Evolutionary conservation across 2,113 vertebrate genomes (phyloP), one percentile per base, ranked within the genome.

Genomic region (Dipodomys stephensi): DNA sequence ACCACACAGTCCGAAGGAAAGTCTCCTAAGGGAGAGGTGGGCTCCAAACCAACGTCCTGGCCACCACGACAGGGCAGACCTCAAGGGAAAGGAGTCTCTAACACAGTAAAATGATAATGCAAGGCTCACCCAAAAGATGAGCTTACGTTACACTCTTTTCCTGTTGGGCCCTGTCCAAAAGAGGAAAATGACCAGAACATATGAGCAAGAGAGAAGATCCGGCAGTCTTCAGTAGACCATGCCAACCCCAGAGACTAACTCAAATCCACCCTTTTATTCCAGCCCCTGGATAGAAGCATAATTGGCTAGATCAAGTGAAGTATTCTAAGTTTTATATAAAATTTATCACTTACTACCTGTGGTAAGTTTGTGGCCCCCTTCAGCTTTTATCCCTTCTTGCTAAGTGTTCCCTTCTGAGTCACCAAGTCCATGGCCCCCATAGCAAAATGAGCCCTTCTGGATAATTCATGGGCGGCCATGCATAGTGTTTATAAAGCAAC

Each of bases 301-400:
- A 35, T 1, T 69, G 46, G 27, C 28, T 67, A n/a, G 7, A 18
- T 80, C 44, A 69, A 92, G 71, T 2, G 4, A 19, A 30, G 9
- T 16, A 64, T 53, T 78, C 83, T 25, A 77, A 30, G 62, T 83
- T 87, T 94, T 30, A 82, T 46, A 93, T 35, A 69, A 88, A 68
- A 39, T 60, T 3, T 57, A 89, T 60, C 44, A 57, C 57, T n/a
- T 9, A 49, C n/a, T 71, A 19, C 46, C 74, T 49, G 4, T 18
- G 35, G 30, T 7, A 16, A 23, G 71, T 69, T 74, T 60, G 53
- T 57, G 53, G 12, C 53, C 30, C 9, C 19, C 60, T 22, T 64
- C 57, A 8, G 22, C 1, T 84, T 44, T 76, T 92, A 87, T 22
- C 10, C 20, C 2, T 57, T 39, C 32, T 81, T 46, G 62, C 1